Conservation (phyloP, 2,797 vertebrate genomes). For the Hydrophis major region DNA sequence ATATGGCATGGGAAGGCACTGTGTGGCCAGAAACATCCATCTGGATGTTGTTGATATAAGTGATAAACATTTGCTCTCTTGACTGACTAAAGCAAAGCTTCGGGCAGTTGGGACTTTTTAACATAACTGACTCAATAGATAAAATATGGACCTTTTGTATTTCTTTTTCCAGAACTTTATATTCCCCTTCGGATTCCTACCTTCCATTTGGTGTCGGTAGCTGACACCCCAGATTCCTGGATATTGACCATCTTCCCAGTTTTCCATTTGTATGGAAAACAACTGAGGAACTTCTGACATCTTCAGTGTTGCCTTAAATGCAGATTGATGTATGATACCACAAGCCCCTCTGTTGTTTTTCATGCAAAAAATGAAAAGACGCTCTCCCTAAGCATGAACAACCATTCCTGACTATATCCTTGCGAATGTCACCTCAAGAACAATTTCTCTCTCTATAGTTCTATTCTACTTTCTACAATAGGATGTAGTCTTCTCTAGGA, state of each 20-base stretch:
- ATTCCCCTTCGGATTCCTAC: background rate
- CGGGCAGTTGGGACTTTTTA: background rate
- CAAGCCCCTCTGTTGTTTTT: background rate
- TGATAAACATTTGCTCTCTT: background rate
- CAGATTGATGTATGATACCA: background rate
- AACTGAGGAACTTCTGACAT: background rate
- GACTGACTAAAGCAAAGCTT: background rate
- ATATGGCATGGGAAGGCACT: background rate
- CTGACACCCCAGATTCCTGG: constrained; percentile 19
- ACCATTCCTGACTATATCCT: background rate
- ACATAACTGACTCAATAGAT: background rate
- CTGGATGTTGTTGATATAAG: background rate
- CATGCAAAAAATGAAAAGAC: background rate
- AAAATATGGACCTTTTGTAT: background rate
- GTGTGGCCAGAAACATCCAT: background rate
- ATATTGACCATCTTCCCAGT: background rate
- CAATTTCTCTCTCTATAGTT: background rate
- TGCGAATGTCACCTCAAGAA: background rate
- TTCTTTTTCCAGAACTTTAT: background rate
- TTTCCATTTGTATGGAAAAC: background rate
- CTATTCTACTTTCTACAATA: background rate
- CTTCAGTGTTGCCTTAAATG: background rate
- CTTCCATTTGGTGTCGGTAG: background rate
- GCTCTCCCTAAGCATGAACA: background rate
- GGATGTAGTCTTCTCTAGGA: background rate